A percentile compares a stretch with the other conserved stretches of the same genome.
These are phyloP conservation scores for Platygyra sinensis DNA, from an alignment of 64 coral and sea anemone genomes.

Conservation along the genomic window DNA sequence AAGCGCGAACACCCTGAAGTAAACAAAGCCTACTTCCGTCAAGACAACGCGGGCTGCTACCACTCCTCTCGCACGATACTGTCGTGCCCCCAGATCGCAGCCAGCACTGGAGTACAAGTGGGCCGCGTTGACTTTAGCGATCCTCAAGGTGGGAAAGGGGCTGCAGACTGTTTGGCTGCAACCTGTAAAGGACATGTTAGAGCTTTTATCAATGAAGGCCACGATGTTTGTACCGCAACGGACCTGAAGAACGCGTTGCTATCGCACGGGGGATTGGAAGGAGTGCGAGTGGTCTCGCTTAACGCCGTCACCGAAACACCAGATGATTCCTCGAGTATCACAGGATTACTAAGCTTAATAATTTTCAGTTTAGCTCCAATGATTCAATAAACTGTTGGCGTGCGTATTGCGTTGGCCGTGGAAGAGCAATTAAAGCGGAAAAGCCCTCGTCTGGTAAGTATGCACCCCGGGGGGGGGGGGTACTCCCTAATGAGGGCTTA, in stretches of 20 bases:
- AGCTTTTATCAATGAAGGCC: constrained; percentile 42
- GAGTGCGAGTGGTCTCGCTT: not conserved
- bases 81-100: constrained; percentile 17
- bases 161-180: constrained; percentile 44
- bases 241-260: constrained; percentile 49
- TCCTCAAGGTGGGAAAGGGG: constrained; percentile 48
- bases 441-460: constrained; percentile 10
- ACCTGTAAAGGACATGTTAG: constrained; percentile 50
- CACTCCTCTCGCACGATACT: constrained; percentile 35
- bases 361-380: constrained; percentile 13
- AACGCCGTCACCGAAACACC: not conserved
- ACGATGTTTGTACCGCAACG: constrained; percentile 44
- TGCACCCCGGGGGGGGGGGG: no score
- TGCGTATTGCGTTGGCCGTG: constrained; percentile 26
- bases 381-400: constrained; percentile 35
- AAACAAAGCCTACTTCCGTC: constrained; percentile 41
- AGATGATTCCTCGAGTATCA: no score
- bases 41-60: constrained; percentile 59
- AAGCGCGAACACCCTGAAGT: constrained; percentile 50
- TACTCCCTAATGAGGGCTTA: no score
- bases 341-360: no score
- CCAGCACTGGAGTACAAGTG: constrained; percentile 28
- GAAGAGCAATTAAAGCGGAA: constrained; percentile 38
- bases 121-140: constrained; percentile 49
- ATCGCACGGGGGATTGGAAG: constrained; percentile 59